Evolutionary conservation across 2,113 vertebrate species (phyloP), one percentile per base, ranked within the genome.

Genomic region (Mellivora capensis): DNA sequence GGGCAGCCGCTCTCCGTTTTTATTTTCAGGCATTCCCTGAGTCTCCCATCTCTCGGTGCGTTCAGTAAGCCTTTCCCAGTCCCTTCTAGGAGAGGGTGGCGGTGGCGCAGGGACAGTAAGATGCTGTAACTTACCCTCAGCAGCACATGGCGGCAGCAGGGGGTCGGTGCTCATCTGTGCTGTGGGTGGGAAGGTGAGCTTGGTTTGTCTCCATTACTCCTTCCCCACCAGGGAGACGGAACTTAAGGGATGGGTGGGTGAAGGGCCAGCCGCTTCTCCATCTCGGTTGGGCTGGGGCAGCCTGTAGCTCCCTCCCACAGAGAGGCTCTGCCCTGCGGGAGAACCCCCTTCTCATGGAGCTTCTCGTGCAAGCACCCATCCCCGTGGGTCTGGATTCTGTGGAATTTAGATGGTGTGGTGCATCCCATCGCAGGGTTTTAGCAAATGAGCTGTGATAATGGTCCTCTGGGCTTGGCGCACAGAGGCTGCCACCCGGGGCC

Each of bases 401-500:
- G 15, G 80, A 13, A 2, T 10, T 67, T 61, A 8, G 37, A 21
- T 14, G 2, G 29, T 1, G 10, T 10, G 3, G 6, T 8, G 52
- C 20, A 2, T 31, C 49, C 57, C 1, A 0, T 69, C 31, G 1
- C 8, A 15, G n/a, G 42, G 18, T 90, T 90, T 47, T 15, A 61
- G 85, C 84, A 39, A n/a, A 72, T 20, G 20, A 34, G 34, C n/a
- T 59, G 10, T 18, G 42, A 21, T 18, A 9, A 2, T 2, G 13
- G 44, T 13, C 47, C 44, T 0, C 3, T 13, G 14, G 59, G 57
- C 4, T 61, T 31, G 44, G 11, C 3, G 2, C 49, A 21, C 27
- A 4, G 13, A 0, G 0, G 14, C 25, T 42, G 12, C 64, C 18
- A 1, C n/a, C 7, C 0, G 0, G 2, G 29, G 47, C n/a, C 79